Conservation (phyloP, 2,888 invertebrate species). For the Sphinx pinastri region DNA sequence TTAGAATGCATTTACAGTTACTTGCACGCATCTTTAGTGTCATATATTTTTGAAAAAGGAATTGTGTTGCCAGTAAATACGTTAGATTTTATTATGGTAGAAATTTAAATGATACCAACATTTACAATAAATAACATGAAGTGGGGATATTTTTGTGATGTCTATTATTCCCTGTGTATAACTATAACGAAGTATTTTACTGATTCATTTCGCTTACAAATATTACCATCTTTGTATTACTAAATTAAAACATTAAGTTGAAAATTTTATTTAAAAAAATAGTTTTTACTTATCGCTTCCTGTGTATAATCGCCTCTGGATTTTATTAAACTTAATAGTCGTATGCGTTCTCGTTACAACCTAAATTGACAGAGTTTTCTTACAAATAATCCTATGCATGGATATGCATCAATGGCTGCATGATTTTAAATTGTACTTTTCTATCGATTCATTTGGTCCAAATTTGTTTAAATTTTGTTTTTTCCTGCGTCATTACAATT, state of each 20-base stretch:
- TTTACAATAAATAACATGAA: neutral
- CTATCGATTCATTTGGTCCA: neutral
- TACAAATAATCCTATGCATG: neutral
- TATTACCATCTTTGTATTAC: too few species aligned
- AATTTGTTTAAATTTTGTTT: neutral
- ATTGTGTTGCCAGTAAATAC: slow-evolving; percentile 6
- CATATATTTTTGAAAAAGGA: neutral
- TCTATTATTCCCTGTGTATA: neutral
- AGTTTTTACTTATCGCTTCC: neutral
- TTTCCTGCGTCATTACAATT: neutral
- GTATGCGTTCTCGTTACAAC: neutral
- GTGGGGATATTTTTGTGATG: neutral
- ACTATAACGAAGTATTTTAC: neutral
- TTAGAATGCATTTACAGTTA: neutral
- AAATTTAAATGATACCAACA: neutral
- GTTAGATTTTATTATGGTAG: neutral
- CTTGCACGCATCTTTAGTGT: slow-evolving; percentile 4
- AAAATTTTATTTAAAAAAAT: too few species aligned
- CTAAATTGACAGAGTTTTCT: neutral
- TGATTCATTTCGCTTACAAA: neutral
- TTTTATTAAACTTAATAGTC: slow-evolving; percentile 23
- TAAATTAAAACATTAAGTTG: too few species aligned
- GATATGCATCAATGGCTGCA: neutral
- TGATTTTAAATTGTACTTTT: slow-evolving; percentile 3
- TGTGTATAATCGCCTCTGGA: neutral